Percentiles rank a stretch among this genome's conserved stretches.
phyloP scores from a whole-genome alignment of 2,797 vertebrate species.

The Paguma larvata region DNA sequence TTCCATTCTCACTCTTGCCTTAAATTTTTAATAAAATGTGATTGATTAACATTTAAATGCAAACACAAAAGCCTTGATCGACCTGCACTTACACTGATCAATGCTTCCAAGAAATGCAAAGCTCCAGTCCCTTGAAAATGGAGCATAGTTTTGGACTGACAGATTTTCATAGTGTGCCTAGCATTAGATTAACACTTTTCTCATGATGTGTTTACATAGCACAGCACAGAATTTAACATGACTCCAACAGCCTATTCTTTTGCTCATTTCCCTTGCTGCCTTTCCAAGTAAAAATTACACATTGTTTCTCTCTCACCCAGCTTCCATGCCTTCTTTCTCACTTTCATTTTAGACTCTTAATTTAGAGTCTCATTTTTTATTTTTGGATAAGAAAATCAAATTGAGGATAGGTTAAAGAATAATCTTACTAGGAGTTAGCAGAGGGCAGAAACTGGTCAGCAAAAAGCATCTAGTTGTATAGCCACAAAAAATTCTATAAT shows the following conservation, averaged over 20 bases:
- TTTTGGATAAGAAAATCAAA: constrained; percentile 55
- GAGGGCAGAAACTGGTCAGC: neutral
- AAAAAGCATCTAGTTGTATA: neutral
- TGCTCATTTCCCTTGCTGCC: constrained; percentile 60
- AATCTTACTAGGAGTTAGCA: neutral
- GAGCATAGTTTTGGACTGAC: constrained; percentile 65
- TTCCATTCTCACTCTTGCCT: constrained; percentile 75
- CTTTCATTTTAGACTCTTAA: constrained; percentile 43
- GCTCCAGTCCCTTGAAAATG: constrained; percentile 55
- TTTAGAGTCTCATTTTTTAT: constrained; percentile 67
- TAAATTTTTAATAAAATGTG: constrained; percentile 88
- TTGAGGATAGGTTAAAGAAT: neutral
- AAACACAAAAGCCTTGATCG: constrained; percentile 83
- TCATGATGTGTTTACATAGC: constrained; percentile 62
- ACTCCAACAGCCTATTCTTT: constrained; percentile 61
- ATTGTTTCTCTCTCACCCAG: constrained; percentile 56
- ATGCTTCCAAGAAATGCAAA: constrained; percentile 87
- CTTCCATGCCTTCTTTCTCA: constrained; percentile 49
- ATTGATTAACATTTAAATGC: constrained; percentile 89
- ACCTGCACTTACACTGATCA: constrained; percentile 85
- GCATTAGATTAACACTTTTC: constrained; percentile 80
- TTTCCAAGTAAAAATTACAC: constrained; percentile 71
- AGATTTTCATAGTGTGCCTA: constrained; percentile 71
- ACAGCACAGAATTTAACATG: constrained; percentile 64
- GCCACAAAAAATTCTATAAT: neutral